These are phyloP conservation scores for Phylloscopus collybita DNA, from an alignment of 2,797 vertebrate species.

Conservation along the genomic window DNA sequence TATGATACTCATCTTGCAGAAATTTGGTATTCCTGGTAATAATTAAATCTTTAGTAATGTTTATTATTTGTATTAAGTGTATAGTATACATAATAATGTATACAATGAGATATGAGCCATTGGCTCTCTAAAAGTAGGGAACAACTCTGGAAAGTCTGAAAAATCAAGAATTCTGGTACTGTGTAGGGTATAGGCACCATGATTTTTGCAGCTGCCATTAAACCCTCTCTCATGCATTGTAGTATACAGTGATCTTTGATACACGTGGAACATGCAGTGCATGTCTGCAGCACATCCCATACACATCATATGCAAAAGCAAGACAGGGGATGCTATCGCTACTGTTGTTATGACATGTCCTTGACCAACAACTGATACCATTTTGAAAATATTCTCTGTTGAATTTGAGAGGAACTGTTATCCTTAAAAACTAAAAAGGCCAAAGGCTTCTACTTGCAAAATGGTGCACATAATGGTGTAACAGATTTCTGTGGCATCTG, in stretches of 20 bases:
- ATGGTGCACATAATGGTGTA: background rate
- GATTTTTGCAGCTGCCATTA: background rate
- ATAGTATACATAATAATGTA: background rate
- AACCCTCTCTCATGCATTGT: background rate
- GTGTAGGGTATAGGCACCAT: background rate
- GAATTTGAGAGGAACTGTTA: background rate
- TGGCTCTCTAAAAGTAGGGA: background rate
- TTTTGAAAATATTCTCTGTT: background rate
- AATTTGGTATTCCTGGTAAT: background rate
- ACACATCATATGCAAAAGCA: background rate
- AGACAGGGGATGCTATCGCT: background rate
- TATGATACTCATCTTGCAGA: background rate
- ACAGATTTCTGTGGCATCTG: background rate
- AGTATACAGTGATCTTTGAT: background rate
- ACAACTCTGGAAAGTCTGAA: background rate
- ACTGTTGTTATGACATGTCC: background rate
- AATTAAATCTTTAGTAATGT: background rate
- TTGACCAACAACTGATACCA: background rate
- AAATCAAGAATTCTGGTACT: background rate
- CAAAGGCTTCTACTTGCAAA: background rate
- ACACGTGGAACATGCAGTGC: background rate
- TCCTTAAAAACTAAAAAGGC: background rate
- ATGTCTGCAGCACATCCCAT: background rate
- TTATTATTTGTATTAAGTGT: background rate
- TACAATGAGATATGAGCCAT: background rate